Conservation (phyloP, 2,888 invertebrate genomes). For the Lordiphosa andalusiaca region DNA sequence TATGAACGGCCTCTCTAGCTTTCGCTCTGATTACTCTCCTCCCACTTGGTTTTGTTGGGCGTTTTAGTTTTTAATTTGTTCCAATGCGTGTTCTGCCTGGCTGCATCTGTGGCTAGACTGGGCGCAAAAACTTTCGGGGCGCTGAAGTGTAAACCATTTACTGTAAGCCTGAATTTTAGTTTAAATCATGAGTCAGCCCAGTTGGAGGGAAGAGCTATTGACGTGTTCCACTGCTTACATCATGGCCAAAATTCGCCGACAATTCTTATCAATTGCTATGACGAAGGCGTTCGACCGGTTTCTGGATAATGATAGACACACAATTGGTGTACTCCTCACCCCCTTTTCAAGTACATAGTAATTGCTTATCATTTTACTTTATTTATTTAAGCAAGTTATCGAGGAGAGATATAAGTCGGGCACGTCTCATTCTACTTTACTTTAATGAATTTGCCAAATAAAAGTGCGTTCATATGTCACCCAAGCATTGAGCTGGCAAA, state of each 20-base stretch:
- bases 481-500: conserved; percentile 18
- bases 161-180: conserved; percentile 39
- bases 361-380: conserved; percentile 10
- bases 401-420: not conserved
- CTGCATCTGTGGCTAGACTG: conserved; percentile 38
- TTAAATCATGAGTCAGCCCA: conserved; percentile 17
- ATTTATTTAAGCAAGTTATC: conserved; percentile 8
- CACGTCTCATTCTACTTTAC: conserved; percentile 3
- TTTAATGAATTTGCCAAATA: conserved; percentile 10
- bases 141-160: conserved; percentile 56
- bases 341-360: conserved; percentile 9
- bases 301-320: conserved; percentile 9
- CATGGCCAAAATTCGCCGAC: conserved; percentile 13
- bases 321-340: conserved; percentile 1
- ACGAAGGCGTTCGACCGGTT: conserved; percentile 6
- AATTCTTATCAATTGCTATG: conserved; percentile 12
- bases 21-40: not conserved
- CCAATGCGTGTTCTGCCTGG: conserved; percentile 44
- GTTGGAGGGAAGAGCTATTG: conserved; percentile 20
- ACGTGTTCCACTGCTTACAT: conserved; percentile 39
- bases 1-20: not conserved
- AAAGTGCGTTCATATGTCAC: conserved; percentile 34
- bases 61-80: conserved; percentile 29
- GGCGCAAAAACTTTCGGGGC: conserved; percentile 29
- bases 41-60: conserved; percentile 17